Evolutionary conservation across 1,140 invertebrate species (phyloP).

Genomic region (Drosophila yakuba): DNA sequence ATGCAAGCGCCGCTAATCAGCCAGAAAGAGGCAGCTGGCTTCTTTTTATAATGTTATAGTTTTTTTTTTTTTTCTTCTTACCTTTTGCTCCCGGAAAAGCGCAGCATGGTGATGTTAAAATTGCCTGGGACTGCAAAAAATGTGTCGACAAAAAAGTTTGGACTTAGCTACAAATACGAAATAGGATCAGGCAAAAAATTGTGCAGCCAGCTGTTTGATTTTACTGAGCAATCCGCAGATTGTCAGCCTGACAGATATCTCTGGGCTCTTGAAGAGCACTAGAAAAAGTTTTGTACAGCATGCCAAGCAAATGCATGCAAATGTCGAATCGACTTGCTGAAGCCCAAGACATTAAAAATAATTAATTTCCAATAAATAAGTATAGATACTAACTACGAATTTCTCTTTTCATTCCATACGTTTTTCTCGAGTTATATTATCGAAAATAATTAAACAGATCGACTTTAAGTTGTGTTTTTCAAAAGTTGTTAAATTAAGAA

Average conservation of each 20-base stretch:
- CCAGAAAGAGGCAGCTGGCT: slow-evolving; percentile 37
- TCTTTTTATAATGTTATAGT: neutral
- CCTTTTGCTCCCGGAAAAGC: slow-evolving; percentile 9
- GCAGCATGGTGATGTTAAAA: slow-evolving; percentile 69
- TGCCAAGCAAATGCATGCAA: slow-evolving; percentile 26
- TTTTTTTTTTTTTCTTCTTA: slow-evolving; percentile 8
- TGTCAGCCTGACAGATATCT: slow-evolving; percentile 19
- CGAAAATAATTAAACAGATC: no score
- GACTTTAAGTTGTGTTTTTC: no score
- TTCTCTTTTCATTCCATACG: no score
- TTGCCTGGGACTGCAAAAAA: slow-evolving; percentile 35
- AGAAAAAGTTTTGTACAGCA: slow-evolving; percentile 56
- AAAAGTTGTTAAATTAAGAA: no score
- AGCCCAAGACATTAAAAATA: neutral
- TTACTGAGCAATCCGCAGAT: slow-evolving; percentile 5
- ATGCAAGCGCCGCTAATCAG: slow-evolving; percentile 65
- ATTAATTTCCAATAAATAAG: no score
- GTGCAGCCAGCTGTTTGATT: slow-evolving; percentile 56
- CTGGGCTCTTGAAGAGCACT: slow-evolving; percentile 33
- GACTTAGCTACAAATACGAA: slow-evolving; percentile 1
- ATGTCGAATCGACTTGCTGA: neutral
- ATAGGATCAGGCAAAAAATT: slow-evolving; percentile 29
- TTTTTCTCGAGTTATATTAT: no score
- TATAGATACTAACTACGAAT: no score
- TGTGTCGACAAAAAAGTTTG: slow-evolving; percentile 44